Evolutionary conservation across 2,888 invertebrate genomes (phyloP).

Genomic region (Campopleginae sp.): DNA sequence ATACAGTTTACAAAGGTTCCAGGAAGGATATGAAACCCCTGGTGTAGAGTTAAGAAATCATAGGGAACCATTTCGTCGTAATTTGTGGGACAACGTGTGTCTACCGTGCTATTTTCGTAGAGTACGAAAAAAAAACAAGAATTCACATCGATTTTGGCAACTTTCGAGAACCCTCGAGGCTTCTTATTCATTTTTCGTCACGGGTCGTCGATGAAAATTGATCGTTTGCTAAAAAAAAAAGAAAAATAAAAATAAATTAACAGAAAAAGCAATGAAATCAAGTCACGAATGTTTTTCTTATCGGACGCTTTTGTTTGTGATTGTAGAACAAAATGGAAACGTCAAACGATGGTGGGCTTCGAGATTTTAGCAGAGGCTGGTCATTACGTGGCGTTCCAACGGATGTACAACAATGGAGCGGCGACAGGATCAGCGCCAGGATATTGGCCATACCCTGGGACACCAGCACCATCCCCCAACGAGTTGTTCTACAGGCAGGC

Average conservation of each 20-base stretch:
- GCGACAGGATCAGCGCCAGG: constrained; percentile 79
- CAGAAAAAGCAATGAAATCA: not conserved
- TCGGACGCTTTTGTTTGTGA: constrained; percentile 70
- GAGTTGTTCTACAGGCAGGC: constrained; percentile 94
- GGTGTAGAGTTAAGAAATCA: constrained; percentile 15
- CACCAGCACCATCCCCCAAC: constrained; percentile 86
- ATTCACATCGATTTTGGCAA: not conserved
- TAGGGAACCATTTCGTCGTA: not conserved
- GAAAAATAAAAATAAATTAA: not conserved
- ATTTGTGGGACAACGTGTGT: constrained; percentile 1
- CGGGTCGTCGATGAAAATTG: too few species aligned
- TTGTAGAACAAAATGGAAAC: constrained; percentile 99
- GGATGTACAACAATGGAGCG: constrained; percentile 88
- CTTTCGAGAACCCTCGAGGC: not conserved
- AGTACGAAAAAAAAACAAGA: too few species aligned
- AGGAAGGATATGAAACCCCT: not conserved
- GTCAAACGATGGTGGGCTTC: constrained; percentile 98
- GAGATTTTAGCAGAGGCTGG: constrained; percentile 98
- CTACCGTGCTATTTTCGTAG: not conserved
- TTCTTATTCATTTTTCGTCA: not conserved
- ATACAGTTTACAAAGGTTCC: constrained; percentile 3
- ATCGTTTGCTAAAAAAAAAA: too few species aligned
- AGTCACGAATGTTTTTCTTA: constrained; percentile 14
- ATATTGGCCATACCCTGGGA: constrained; percentile 85
- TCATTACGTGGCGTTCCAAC: constrained; percentile 99